These are phyloP conservation scores for Nothocercus nigrocapillus DNA, from an alignment of 2,113 vertebrate species.

Conservation along the genomic window DNA sequence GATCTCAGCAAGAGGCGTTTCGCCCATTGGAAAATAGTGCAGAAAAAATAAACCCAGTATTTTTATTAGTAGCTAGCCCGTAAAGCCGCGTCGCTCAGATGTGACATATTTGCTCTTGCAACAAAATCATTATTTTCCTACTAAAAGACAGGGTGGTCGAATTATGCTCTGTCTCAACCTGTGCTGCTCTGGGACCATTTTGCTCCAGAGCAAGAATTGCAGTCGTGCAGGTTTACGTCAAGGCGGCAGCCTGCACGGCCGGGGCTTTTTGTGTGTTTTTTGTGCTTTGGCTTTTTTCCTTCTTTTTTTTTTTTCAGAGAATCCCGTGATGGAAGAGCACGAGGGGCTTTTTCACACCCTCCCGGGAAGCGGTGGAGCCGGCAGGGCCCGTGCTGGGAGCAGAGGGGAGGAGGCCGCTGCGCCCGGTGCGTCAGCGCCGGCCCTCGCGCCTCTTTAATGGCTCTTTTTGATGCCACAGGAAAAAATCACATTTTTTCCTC, in stretches of 20 bases:
- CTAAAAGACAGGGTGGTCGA: not conserved
- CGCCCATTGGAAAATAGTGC: not conserved
- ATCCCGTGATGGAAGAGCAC: too few relatives aligned
- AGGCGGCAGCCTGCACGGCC: not conserved
- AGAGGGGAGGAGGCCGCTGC: constrained; percentile 25
- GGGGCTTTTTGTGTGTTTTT: not conserved
- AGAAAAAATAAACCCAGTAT: rapidly evolving
- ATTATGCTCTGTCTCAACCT: not conserved
- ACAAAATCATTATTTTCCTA: not conserved
- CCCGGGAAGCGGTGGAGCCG: not conserved
- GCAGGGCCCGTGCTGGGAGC: not conserved
- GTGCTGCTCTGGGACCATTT: not conserved
- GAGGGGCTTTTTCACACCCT: not conserved
- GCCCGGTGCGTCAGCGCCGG: constrained; percentile 42
- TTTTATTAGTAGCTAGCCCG: not conserved
- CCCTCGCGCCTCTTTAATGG: constrained; percentile 45
- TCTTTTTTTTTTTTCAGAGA: not conserved
- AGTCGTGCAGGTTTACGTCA: not conserved
- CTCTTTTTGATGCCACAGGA: constrained; percentile 65
- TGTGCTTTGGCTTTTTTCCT: not conserved
- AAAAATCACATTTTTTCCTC: constrained; percentile 76
- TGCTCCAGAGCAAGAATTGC: not conserved
- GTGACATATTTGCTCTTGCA: not conserved
- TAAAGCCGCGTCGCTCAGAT: not conserved
- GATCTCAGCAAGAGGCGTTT: not conserved